Evolutionary conservation across 2,797 vertebrate species (phyloP), one percentile per base, ranked within the genome.

Genomic region (Helostoma temminkii): DNA sequence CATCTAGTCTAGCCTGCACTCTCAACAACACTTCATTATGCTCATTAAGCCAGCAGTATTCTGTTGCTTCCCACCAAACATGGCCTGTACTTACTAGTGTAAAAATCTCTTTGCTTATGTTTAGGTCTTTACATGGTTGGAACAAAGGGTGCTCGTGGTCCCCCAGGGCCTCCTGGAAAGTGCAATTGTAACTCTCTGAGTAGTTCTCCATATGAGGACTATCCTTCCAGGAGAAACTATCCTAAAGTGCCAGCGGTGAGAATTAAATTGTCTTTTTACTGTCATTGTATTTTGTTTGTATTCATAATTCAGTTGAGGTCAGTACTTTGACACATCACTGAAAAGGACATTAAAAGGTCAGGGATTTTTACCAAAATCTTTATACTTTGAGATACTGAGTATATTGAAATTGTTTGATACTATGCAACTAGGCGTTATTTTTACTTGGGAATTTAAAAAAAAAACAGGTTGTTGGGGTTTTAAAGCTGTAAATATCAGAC

Each of bases 161-260:
- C 94, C 78, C 95, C 96, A 16, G 98, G 98, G 26, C 94, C 91
- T 73, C 95, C 96, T 62, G 98, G 98, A 56, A 95, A 94, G 85
- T 99, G 98, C 83, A 92, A 92, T 78, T 99, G 98, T 76, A 94
- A 94, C 85, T 84, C 95, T 19, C 70, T 92, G 47, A 93, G 88
- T 22, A 93, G 84, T 76, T 95, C 95, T 1, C 71, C 91, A 0
- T 92, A 92, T 24, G 93, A 96, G 32, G 95, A 96, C 37, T 82
- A 93, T 19, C 8, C 88, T 3, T 90, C 92, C 69, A 94, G 95
- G 83, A 84, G 92, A 71, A 90, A 56, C 78, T 95, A 94, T 78
- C 92, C 92, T 0, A 95, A 91, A 93, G 97, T 99, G 56, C 96
- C 97, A 0, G 96, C 77, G 88, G 97, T 99, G 93, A 97, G 96